Conservation (phyloP, 2,888 invertebrate species). For the Mythimna ferrago region DNA sequence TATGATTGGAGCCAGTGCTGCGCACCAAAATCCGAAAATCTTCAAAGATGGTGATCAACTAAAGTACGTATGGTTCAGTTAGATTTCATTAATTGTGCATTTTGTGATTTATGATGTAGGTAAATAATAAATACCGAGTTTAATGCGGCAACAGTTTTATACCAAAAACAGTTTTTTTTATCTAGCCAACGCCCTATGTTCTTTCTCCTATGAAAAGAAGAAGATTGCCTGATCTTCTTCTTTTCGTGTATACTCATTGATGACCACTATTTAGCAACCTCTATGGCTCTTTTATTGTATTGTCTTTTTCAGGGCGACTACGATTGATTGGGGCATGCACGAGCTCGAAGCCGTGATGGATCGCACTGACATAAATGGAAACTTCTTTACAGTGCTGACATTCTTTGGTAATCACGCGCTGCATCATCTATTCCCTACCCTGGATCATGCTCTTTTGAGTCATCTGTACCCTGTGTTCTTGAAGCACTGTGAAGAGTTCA, state of each 20-base stretch:
- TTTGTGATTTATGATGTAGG: neutral
- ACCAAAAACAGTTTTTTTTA: no score
- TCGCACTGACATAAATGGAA: constrained; percentile 92
- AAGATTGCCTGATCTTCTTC: no score
- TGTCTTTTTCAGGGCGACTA: constrained; percentile 78
- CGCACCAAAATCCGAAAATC: constrained; percentile 93
- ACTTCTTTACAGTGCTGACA: constrained; percentile 92
- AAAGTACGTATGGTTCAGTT: constrained; percentile 82
- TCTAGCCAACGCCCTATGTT: no score
- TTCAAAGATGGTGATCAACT: constrained; percentile 95
- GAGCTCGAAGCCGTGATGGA: constrained; percentile 95
- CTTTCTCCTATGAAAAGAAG: no score
- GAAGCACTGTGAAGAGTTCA: constrained; percentile 92
- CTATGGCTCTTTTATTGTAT: no score
- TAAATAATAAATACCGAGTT: neutral
- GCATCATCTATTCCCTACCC: constrained; percentile 95
- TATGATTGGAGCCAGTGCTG: constrained; percentile 93
- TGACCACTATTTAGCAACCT: no score
- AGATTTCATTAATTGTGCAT: neutral
- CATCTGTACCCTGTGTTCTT: constrained; percentile 92
- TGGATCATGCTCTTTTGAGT: constrained; percentile 93
- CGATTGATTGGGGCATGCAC: constrained; percentile 94
- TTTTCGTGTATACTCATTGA: no score
- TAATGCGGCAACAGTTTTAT: neutral
- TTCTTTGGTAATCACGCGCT: constrained; percentile 95